Evolutionary conservation across 2,113 vertebrate genomes (phyloP), one percentile per base, ranked within the genome.

Genomic region (Sinocyclocheilus anophthalmus): DNA sequence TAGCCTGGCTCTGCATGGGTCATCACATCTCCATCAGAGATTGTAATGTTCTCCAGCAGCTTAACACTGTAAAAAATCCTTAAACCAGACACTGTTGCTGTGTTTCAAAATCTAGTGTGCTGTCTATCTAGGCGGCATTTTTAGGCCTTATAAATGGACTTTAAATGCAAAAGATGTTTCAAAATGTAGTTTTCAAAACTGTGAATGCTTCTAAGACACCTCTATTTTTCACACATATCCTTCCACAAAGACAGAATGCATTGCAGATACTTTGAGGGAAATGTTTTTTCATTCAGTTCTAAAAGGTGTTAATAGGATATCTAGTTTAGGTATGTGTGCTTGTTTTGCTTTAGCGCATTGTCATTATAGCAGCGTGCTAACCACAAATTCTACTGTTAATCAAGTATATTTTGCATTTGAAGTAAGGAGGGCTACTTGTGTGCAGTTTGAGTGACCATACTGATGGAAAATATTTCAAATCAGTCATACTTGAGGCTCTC

Each of bases 1-100:
- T 93, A 91, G 69, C 86, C 82, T 81, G 76, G 67, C 78, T 30
- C 81, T 88, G 85, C 89, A 85, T 87, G 89, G 93, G 93, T 94
- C 91, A 93, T 86, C 50, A 81, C 81, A 81, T 85, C 83, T 83
- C 76, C 67, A 77, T 84, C 69, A 76, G 30, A 26, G 1, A 24
- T 11, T 81, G 53, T 76, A 77, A 87, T 79, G 73, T 45, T 78
- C 83, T 78, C 39, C 55, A 30, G 73, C 77, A 76, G 59, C 76
- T 30, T 30, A 48, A 45, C 13, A 14, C 12, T 65, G 12, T 65
- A 16, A 13, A 55, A 10, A 0, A 61, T 24, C n/a, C 59, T 24
- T 63, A 24, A 69, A 72, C 33, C 33, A 72, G 69, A 39, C 69
- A 72, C 2, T 39, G 37, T 72, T 5, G 69, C 67, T 70, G 16